These are phyloP conservation scores for Coturnix japonica DNA, from an alignment of 2,113 vertebrate genomes.

Conservation along the genomic window DNA sequence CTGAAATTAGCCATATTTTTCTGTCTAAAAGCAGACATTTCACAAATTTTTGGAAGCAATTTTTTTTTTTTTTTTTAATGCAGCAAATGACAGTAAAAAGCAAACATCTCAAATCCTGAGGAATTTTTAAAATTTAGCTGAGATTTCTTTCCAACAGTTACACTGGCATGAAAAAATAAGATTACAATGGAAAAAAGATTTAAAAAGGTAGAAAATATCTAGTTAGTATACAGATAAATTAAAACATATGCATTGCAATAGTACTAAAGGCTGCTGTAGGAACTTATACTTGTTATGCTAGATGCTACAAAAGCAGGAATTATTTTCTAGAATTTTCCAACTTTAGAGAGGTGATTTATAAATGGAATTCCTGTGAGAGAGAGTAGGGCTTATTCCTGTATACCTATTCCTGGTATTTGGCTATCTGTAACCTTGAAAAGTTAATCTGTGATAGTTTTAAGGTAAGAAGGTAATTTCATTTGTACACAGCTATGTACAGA, in stretches of 20 bases:
- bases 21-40: constrained; percentile 46
- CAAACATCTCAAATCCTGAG: constrained; percentile 7
- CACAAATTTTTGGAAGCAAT: constrained; percentile 48
- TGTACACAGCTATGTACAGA: neutral
- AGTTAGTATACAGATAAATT: neutral
- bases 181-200: neutral
- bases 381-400: neutral
- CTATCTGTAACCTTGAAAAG: neutral
- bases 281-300: neutral
- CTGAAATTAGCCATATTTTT: constrained; percentile 36
- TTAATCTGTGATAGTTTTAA: neutral
- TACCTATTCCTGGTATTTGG: neutral
- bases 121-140: constrained; percentile 21
- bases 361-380: neutral
- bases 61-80: neutral
- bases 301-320: neutral
- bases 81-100: constrained; percentile 33
- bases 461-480: neutral
- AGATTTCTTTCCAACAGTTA: neutral
- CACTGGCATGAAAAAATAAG: constrained; percentile 10
- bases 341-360: neutral
- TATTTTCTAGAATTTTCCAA: neutral
- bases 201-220: neutral
- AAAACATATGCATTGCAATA: neutral
- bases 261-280: neutral